Conservation (phyloP, 2,113 vertebrate genomes). For the Vicugna pacos region DNA sequence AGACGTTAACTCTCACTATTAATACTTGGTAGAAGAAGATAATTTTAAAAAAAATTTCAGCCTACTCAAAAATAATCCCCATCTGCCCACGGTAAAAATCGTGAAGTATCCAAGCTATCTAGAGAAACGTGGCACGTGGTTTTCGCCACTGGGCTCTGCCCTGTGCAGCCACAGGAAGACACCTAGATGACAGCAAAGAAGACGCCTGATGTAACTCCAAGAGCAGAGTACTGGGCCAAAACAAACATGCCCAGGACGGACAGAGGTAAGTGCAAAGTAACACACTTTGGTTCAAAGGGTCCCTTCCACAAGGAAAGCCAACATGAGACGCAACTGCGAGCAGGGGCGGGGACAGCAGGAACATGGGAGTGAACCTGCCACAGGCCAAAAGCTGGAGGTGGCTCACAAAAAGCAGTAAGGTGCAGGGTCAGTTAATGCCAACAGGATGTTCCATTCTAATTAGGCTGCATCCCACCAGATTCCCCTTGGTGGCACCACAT, state of each 20-base stretch:
- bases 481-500: not conserved
- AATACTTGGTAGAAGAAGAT: not conserved
- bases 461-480: fast-evolving
- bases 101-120: not conserved
- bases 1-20: not conserved
- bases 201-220: not conserved
- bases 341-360: fast-evolving
- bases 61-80: not conserved
- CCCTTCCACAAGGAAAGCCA: not conserved
- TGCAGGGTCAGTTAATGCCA: not conserved
- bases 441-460: not conserved
- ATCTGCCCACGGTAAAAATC: not conserved
- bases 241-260: not conserved
- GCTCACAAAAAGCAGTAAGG: not conserved
- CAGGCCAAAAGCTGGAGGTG: not conserved
- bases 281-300: not conserved
- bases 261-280: not conserved
- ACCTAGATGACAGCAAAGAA: not conserved
- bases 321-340: fast-evolving
- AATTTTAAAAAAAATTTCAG: not conserved
- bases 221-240: not conserved
- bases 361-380: not conserved
- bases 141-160: not conserved
- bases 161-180: not conserved
- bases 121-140: not conserved